Evolutionary conservation across 2,888 invertebrate species (phyloP).

Genomic region (Axea sp.): DNA sequence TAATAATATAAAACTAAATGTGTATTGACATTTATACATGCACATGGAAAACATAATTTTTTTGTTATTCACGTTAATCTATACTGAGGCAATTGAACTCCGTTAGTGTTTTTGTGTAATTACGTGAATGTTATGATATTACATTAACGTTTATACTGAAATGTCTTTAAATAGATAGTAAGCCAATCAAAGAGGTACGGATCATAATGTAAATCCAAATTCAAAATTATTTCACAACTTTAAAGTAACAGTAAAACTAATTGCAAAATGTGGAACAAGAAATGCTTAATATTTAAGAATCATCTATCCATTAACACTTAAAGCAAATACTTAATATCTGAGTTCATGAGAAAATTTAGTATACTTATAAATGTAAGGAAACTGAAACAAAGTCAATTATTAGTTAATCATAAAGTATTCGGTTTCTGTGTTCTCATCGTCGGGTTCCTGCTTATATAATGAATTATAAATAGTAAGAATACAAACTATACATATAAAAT

Average conservation of each 20-base stretch:
- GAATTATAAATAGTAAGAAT: no score
- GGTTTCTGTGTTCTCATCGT: no score
- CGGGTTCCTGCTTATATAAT: no score
- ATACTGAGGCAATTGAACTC: no score
- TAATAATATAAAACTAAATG: neutral
- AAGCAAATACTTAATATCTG: no score
- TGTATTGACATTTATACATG: neutral
- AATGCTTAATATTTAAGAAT: conserved; percentile 10
- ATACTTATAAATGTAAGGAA: neutral
- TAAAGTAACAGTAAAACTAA: neutral
- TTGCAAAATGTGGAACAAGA: neutral
- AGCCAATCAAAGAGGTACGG: conserved; percentile 65
- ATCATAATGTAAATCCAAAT: no score
- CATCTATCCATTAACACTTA: conserved; percentile 14
- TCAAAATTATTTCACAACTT: no score
- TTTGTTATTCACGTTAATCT: no score
- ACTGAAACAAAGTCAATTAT: conserved; percentile 5
- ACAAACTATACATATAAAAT: neutral
- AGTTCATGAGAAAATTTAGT: no score
- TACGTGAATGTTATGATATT: conserved; percentile 1
- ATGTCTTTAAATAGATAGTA: conserved; percentile 62
- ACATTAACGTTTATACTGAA: conserved; percentile 61
- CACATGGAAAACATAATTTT: neutral
- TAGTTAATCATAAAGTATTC: neutral
- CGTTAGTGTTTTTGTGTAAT: no score